Evolutionary conservation across 2,888 invertebrate genomes (phyloP), one percentile per base, ranked within the genome.

Genomic region (Meandrusa payeni): DNA sequence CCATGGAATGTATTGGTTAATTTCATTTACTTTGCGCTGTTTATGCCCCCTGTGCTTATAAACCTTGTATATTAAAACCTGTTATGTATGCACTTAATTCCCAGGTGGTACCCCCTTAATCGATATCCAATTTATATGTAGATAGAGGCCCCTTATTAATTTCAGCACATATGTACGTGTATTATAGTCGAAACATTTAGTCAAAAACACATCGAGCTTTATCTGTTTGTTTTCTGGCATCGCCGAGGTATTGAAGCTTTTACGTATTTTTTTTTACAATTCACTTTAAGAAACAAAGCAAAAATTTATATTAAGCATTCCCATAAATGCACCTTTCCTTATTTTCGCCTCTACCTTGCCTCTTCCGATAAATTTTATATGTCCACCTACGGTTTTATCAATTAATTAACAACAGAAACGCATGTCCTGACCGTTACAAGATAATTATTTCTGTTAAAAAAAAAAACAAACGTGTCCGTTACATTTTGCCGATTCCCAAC

Each of bases 201-300:
- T 61, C 13, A 59, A 58, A 47, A 64, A 61, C 60, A 66, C 61
- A 65, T 66, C 73, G 76, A 81, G 85, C 86, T 87, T 87, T 85
- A 86, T 82, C 85, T 86, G 86, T 86, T 87, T 87, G 83, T 88
- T 88, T 87, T 88, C 87, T 88, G 86, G 83, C 85, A 88, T 85
- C 75, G 82, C 83, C 82, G 80, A 72, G 66, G 69, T 66, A 57
- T 61, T 15, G 11, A 10, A 69, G 70, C 76, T 71, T 66, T 67
- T 67, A 64, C 59, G 61, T 71, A 69, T 64, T 65, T 64, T 59
- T 15, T 3, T 3, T 15, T 15, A 15, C 57, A 56, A 64, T 61
- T 70, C 68, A 66, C 66, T 62, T 66, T 59, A 61, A 48, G 56
- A 59, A 52, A 63, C 61, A 59, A 61, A 56, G 56, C 59, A 59